phyloP scores from a whole-genome alignment of 2,113 vertebrate species.

The Helogale parvula region DNA sequence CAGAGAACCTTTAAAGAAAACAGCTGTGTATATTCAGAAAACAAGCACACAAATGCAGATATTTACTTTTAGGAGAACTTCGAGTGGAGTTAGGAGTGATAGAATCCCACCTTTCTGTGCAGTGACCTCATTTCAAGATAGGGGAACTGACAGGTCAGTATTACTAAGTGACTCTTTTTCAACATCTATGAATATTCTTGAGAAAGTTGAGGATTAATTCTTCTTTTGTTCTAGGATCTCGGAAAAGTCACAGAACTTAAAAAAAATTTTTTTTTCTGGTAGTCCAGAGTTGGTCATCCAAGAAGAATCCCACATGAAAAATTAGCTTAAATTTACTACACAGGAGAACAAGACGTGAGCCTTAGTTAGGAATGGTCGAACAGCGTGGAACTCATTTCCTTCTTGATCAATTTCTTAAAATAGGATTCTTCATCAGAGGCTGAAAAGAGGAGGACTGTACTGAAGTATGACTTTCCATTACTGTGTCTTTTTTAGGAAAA shows the following conservation, averaged over 20 bases:
- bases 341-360: conserved; percentile 87
- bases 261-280: conserved; percentile 76
- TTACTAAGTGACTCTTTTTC: conserved; percentile 83
- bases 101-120: conserved; percentile 78
- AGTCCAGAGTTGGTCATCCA: conserved; percentile 87
- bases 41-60: conserved; percentile 75
- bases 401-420: conserved; percentile 98
- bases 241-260: conserved; percentile 85
- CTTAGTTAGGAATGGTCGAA: conserved; percentile 89
- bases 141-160: conserved; percentile 74
- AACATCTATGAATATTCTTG: conserved; percentile 85
- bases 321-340: conserved; percentile 87
- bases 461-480: conserved; percentile 97
- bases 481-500: conserved; percentile 87
- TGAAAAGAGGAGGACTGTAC: conserved; percentile 98
- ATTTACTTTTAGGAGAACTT: conserved; percentile 78
- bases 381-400: conserved; percentile 89
- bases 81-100: conserved; percentile 75
- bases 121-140: conserved; percentile 81
- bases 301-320: conserved; percentile 88
- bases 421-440: conserved; percentile 98
- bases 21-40: conserved; percentile 68
- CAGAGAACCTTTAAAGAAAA: conserved; percentile 63
- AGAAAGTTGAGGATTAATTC: conserved; percentile 83
- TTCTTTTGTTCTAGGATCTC: conserved; percentile 84